Percentiles rank a stretch among this genome's conserved stretches.
phyloP scores from a whole-genome alignment of 2,113 vertebrate genomes.

The Percopsis transmontana region DNA sequence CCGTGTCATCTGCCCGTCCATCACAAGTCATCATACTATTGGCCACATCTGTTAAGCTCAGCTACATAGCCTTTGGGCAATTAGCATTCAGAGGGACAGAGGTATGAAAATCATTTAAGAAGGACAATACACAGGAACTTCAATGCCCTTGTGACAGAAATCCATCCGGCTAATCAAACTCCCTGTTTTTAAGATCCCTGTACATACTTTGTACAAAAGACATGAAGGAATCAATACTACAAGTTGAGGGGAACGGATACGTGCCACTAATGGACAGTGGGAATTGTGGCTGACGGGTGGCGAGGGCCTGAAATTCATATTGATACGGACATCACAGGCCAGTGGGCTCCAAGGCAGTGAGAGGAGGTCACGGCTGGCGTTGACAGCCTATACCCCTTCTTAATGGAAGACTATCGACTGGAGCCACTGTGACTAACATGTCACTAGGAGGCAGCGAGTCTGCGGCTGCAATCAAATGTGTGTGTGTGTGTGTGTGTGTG shows the following conservation, averaged over 20 bases:
- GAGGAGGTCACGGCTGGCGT: conserved; percentile 80
- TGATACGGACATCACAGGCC: conserved; percentile 82
- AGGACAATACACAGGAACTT: conserved; percentile 13
- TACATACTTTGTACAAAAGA: conserved; percentile 66
- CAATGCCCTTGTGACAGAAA: conserved; percentile 37
- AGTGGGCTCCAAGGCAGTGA: conserved; percentile 68
- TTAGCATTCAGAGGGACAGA: conserved; percentile 17
- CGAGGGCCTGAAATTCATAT: conserved; percentile 81
- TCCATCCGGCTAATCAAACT: conserved; percentile 52
- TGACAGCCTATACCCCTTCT: conserved; percentile 79
- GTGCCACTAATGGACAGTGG: conserved; percentile 88
- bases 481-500: conserved; percentile 15
- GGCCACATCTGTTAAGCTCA: conserved; percentile 4
- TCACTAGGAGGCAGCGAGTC: conserved; percentile 78
- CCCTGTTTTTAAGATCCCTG: conserved; percentile 71
- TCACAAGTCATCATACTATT: conserved; percentile 25
- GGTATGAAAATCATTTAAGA: conserved; percentile 38
- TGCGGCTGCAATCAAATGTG: conserved; percentile 52
- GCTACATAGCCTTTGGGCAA: conserved; percentile 2
- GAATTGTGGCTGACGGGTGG: conserved; percentile 78
- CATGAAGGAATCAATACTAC: conserved; percentile 81
- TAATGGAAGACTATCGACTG: conserved; percentile 95
- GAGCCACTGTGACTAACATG: conserved; percentile 78
- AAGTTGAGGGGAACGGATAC: conserved; percentile 84
- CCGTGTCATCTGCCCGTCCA: conserved; percentile 17